Conservation (phyloP, 2,888 invertebrate genomes). For the Hirtodrosophila alboralis region DNA sequence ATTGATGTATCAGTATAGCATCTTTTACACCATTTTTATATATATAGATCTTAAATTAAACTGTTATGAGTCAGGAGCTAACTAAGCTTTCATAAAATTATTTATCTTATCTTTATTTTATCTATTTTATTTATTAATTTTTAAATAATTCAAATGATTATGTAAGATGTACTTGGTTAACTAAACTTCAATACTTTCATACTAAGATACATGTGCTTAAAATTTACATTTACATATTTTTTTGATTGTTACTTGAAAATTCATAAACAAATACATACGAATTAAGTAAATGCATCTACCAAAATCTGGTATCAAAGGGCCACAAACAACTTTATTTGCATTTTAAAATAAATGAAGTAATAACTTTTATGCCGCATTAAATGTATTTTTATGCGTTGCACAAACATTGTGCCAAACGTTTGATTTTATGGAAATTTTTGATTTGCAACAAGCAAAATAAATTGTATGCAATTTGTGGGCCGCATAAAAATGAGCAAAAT, state of each 20-base stretch:
- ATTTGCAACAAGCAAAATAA: slow-evolving; percentile 76
- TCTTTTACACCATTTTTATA: too few relatives aligned
- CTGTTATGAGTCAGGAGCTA: too few relatives aligned
- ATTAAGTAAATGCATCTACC: slow-evolving; percentile 4
- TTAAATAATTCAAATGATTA: too few relatives aligned
- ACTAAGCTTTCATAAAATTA: too few relatives aligned
- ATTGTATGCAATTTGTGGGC: slow-evolving; percentile 72
- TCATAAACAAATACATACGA: slow-evolving; percentile 33
- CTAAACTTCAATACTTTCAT: too few relatives aligned
- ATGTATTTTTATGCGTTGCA: slow-evolving; percentile 61
- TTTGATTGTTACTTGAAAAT: slow-evolving; percentile 39
- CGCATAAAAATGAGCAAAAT: slow-evolving; percentile 71
- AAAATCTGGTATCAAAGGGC: slow-evolving; percentile 41
- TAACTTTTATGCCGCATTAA: slow-evolving; percentile 74
- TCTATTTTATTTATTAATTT: too few relatives aligned
- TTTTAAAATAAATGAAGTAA: slow-evolving; percentile 75
- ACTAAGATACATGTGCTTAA: too few relatives aligned
- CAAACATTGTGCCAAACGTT: slow-evolving; percentile 69
- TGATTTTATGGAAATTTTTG: slow-evolving; percentile 74
- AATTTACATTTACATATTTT: too few relatives aligned
- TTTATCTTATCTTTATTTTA: too few relatives aligned
- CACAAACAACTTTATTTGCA: slow-evolving; percentile 69
- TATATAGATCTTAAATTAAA: too few relatives aligned
- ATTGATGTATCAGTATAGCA: too few relatives aligned
- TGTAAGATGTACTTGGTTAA: too few relatives aligned